Evolutionary conservation across 2,113 vertebrate species (phyloP).

Genomic region (Amazona vittata): DNA sequence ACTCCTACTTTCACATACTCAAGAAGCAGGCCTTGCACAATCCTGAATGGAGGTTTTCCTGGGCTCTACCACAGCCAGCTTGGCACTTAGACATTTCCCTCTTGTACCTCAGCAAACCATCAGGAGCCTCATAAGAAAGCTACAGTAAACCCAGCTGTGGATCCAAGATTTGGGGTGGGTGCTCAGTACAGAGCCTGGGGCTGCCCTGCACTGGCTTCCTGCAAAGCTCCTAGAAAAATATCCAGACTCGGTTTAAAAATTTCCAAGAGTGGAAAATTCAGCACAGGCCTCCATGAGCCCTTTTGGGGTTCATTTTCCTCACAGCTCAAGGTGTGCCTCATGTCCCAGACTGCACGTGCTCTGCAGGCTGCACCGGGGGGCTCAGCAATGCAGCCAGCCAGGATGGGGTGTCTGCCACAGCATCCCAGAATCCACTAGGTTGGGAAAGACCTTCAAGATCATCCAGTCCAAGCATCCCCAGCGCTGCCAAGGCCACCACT

Average conservation of each 20-base stretch:
- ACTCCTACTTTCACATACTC: neutral
- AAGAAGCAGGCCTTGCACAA: neutral
- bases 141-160: neutral
- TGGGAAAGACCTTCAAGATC: neutral
- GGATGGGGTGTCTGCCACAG: neutral
- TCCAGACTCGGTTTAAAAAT: neutral
- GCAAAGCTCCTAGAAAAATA: conserved; percentile 15
- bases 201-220: neutral
- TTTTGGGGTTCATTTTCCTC: neutral
- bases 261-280: neutral
- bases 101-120: neutral
- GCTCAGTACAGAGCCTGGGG: neutral
- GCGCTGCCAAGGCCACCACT: neutral
- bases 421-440: neutral
- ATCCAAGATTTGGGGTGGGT: neutral
- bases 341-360: neutral
- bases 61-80: neutral
- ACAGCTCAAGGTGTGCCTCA: neutral
- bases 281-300: neutral
- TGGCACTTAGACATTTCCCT: neutral
- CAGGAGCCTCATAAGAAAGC: neutral
- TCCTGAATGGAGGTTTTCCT: neutral
- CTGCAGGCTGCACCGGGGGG: neutral
- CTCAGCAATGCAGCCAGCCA: neutral
- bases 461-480: neutral